A percentile compares a stretch with the other conserved stretches of the same genome.
Conservation (phyloP, 2,113 vertebrate species). For the Daphoenositta chrysoptera region DNA sequence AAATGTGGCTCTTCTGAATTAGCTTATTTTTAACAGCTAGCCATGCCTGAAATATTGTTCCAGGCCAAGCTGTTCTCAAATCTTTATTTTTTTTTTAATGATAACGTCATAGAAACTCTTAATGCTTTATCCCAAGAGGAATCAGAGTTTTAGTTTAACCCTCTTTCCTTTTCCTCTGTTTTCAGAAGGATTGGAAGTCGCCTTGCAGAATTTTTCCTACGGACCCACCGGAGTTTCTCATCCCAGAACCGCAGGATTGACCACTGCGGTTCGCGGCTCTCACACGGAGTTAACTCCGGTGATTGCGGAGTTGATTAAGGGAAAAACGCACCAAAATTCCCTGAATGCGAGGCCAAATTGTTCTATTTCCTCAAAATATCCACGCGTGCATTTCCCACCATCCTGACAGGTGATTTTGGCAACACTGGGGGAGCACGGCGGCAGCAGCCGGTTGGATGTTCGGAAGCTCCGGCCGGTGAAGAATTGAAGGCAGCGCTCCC, state of each 20-base stretch:
- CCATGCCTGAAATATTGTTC: constrained; percentile 74
- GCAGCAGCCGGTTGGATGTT: rapidly evolving
- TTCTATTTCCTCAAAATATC: rapidly evolving
- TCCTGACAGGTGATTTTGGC: background rate
- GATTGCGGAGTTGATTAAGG: background rate
- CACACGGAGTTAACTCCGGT: background rate
- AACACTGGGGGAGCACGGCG: rapidly evolving
- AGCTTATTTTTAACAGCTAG: constrained; percentile 80
- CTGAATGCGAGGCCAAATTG: background rate
- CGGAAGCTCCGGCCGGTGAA: rapidly evolving
- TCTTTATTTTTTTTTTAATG: background rate
- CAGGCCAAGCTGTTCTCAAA: constrained; percentile 64
- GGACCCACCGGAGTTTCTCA: background rate
- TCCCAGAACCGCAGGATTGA: background rate
- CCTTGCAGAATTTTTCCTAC: background rate
- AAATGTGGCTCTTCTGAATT: constrained; percentile 77
- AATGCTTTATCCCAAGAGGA: background rate
- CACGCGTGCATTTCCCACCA: rapidly evolving
- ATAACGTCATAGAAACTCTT: constrained; percentile 22
- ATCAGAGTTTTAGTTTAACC: background rate
- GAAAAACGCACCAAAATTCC: rapidly evolving
- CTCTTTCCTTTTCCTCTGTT: background rate
- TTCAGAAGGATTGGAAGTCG: background rate
- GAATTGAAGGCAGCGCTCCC: rapidly evolving
- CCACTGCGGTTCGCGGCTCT: background rate